Evolutionary conservation across 2,113 vertebrate species (phyloP).

Genomic region (Ornithorhynchus anatinus): DNA sequence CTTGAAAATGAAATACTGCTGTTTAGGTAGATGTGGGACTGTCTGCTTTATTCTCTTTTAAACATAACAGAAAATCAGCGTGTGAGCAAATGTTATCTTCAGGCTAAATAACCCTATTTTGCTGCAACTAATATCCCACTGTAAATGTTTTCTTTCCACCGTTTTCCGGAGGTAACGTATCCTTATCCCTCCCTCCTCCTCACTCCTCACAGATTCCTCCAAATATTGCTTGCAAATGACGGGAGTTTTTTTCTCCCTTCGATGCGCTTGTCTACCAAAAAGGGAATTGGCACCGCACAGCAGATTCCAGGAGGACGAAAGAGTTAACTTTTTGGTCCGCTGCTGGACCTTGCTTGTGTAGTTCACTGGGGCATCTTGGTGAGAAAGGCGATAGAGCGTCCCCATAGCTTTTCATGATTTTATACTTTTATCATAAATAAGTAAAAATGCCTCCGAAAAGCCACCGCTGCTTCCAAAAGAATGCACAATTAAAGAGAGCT

Average conservation of each 20-base stretch:
- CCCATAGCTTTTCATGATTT: conserved; percentile 53
- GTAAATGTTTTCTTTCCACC: conserved; percentile 35
- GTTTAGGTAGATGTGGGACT: conserved; percentile 46
- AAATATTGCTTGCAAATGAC: conserved; percentile 2
- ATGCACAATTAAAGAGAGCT: conserved; percentile 54
- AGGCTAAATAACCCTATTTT: conserved; percentile 41
- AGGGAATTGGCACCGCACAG: conserved; percentile 18
- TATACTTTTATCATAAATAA: conserved; percentile 65
- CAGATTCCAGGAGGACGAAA: conserved; percentile 37
- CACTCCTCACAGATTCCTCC: conserved; percentile 24
- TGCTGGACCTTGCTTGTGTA: conserved; percentile 52
- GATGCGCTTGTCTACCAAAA: background rate
- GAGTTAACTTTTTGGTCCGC: conserved; percentile 48
- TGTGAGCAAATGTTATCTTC: conserved; percentile 55
- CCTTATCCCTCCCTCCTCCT: background rate
- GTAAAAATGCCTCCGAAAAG: conserved; percentile 64
- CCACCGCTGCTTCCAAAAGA: conserved; percentile 51
- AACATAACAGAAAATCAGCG: conserved; percentile 46
- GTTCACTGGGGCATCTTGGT: conserved; percentile 56
- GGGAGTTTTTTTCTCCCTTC: conserved; percentile 2
- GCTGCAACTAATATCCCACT: conserved; percentile 8
- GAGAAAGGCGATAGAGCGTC: conserved; percentile 60
- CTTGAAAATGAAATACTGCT: conserved; percentile 53
- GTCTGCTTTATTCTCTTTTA: conserved; percentile 18
- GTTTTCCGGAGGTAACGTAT: conserved; percentile 35